Conservation (phyloP, 2,797 vertebrate species). For the Acipenser transmontanus region DNA sequence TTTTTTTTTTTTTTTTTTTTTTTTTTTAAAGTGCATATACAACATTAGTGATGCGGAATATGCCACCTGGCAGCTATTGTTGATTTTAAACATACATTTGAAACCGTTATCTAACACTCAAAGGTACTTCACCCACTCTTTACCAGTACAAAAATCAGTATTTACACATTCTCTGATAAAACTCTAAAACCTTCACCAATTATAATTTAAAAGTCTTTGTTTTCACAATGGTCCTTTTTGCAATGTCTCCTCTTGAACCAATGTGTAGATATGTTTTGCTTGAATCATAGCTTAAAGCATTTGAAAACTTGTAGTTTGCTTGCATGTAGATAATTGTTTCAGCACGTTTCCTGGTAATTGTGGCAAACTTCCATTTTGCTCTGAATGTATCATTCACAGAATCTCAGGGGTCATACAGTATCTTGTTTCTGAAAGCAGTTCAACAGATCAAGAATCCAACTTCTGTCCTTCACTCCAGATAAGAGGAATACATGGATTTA, state of each 20-base stretch:
- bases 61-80: background rate
- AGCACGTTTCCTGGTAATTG: too few relatives aligned
- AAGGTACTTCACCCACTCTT: background rate
- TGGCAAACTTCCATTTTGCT: too few relatives aligned
- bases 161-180: background rate
- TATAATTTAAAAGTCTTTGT: constrained; percentile 1
- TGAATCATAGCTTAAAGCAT: background rate
- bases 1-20: too few relatives aligned
- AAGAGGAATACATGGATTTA: background rate
- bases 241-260: background rate
- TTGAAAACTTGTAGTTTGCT: background rate
- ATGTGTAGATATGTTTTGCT: background rate
- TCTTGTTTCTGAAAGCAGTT: background rate
- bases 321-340: background rate
- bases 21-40: background rate
- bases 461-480: constrained; percentile 1
- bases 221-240: background rate
- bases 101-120: too few relatives aligned
- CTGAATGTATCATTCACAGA: too few relatives aligned
- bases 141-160: background rate
- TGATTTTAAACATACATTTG: too few relatives aligned
- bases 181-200: background rate
- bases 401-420: too few relatives aligned
- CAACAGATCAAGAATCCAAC: background rate
- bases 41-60: background rate